These are phyloP conservation scores for Diaphora mendica DNA, from an alignment of 2,888 invertebrate genomes.

Conservation along the genomic window DNA sequence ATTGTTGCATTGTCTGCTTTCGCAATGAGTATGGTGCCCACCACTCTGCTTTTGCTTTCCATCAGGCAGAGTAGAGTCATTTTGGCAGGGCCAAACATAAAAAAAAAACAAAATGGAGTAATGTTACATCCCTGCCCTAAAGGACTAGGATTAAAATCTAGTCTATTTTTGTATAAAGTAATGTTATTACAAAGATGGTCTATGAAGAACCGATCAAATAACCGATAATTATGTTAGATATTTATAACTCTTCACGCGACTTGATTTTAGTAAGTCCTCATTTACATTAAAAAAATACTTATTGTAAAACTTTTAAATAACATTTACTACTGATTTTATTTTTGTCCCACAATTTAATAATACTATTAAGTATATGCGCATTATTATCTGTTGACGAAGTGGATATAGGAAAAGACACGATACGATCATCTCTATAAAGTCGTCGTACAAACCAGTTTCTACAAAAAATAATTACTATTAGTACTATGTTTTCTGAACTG, in stretches of 20 bases:
- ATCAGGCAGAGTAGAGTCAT: no score
- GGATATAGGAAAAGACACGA: conserved; percentile 5
- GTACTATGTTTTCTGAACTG: not conserved
- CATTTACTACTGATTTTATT: conserved; percentile 34
- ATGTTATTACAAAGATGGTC: not conserved
- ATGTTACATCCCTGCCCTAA: no score
- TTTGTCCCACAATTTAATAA: conserved; percentile 17
- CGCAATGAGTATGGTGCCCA: no score
- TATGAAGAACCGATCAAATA: not conserved
- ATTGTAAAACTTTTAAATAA: conserved; percentile 41
- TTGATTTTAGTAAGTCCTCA: conserved; percentile 33
- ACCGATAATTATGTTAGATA: not conserved
- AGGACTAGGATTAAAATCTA: no score
- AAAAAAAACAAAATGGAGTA: no score
- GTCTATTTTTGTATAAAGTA: not conserved
- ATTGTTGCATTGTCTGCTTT: no score
- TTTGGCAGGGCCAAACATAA: no score
- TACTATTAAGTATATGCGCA: conserved; percentile 19
- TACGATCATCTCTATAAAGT: conserved; percentile 4
- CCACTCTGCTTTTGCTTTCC: no score
- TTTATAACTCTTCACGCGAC: conserved; percentile 21
- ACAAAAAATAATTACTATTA: conserved; percentile 1
- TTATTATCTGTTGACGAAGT: conserved; percentile 20
- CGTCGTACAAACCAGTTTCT: not conserved
- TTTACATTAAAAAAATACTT: conserved; percentile 43